Evolutionary conservation across 2,113 vertebrate species (phyloP).

Genomic region (Madoqua kirkii): DNA sequence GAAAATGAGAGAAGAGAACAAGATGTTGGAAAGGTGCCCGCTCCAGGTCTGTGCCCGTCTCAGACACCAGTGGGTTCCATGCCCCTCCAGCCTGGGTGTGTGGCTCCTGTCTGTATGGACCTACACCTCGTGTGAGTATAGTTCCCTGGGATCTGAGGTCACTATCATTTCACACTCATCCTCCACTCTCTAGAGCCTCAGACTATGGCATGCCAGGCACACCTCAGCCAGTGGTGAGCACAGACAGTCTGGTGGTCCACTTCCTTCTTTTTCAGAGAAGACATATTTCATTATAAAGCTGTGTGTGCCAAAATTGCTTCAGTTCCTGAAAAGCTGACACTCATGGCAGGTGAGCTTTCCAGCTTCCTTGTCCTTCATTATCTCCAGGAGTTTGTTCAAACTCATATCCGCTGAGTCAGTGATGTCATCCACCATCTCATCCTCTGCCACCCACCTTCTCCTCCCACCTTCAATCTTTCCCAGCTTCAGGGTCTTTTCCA

Average conservation of each 20-base stretch:
- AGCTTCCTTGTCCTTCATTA: neutral
- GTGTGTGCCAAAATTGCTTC: neutral
- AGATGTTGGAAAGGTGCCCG: neutral
- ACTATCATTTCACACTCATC: neutral
- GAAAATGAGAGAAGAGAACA: neutral
- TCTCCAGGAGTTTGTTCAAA: neutral
- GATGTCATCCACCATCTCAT: neutral
- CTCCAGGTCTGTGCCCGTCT: neutral
- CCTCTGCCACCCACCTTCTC: neutral
- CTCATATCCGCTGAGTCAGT: neutral
- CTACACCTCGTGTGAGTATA: accelerated
- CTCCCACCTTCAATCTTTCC: neutral
- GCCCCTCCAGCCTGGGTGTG: accelerated
- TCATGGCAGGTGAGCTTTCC: neutral
- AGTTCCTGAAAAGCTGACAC: accelerated
- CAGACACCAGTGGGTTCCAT: accelerated
- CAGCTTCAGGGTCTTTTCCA: neutral
- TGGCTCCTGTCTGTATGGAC: accelerated
- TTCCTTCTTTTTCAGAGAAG: neutral
- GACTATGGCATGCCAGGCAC: accelerated
- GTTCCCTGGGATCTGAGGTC: neutral
- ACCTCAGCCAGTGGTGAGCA: neutral
- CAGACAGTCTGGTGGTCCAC: neutral
- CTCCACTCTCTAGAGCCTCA: neutral
- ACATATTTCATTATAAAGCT: neutral